Evolutionary conservation across 2,797 vertebrate genomes (phyloP).

Genomic region (Mus minutoides): DNA sequence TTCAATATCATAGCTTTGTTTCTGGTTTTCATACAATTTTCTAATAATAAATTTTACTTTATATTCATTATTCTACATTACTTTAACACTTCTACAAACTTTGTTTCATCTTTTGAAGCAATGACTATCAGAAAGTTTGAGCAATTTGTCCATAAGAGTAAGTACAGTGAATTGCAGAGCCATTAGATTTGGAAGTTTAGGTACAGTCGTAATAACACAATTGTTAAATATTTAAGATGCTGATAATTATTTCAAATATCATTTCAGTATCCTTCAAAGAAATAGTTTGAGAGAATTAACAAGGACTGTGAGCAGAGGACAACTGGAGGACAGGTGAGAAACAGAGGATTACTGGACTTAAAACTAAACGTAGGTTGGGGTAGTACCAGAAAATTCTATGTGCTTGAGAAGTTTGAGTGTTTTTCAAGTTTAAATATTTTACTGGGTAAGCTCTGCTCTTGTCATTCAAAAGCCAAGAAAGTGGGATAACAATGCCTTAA

Average conservation of each 20-base stretch:
- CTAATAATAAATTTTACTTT: neutral
- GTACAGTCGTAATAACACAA: neutral
- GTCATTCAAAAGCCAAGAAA: neutral
- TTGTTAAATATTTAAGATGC: neutral
- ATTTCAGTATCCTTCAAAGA: neutral
- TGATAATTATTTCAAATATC: neutral
- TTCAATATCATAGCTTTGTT: neutral
- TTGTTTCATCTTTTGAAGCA: neutral
- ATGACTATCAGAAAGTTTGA: neutral
- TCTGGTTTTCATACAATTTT: neutral
- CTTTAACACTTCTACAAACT: neutral
- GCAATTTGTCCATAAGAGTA: neutral
- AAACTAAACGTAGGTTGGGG: neutral
- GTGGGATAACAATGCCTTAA: neutral
- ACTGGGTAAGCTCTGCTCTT: neutral
- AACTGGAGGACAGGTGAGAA: accelerated
- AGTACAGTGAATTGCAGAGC: neutral
- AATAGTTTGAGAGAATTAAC: neutral
- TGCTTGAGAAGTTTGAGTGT: neutral
- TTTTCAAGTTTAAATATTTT: neutral
- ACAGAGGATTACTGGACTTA: neutral
- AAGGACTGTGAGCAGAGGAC: neutral
- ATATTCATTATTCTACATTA: neutral
- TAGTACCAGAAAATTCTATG: neutral
- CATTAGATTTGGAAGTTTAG: neutral